Percentiles rank a stretch among this genome's conserved stretches.
Evolutionary conservation across 1,140 invertebrate genomes (phyloP).

Genomic region (Harlomillsia oculata): DNA sequence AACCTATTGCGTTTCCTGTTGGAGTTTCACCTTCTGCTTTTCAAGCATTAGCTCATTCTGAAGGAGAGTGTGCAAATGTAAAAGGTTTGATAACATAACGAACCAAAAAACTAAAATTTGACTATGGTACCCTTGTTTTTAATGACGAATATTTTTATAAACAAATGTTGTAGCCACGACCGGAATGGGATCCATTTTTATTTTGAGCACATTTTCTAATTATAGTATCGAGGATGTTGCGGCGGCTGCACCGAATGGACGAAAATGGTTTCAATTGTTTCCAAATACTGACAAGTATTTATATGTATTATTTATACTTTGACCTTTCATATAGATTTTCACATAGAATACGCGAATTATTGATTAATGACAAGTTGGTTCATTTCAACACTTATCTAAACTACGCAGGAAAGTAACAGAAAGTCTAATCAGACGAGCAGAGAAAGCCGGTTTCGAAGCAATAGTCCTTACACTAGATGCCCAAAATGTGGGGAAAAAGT

Average conservation of each 20-base stretch:
- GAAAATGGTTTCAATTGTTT: conserved; percentile 86
- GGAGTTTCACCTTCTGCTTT: conserved; percentile 84
- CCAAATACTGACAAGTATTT: conserved; percentile 75
- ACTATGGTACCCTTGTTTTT: no score
- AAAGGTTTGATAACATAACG: conserved; percentile 64
- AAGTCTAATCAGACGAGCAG: conserved; percentile 13
- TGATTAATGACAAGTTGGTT: not conserved
- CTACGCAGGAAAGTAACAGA: not conserved
- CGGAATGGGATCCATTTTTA: conserved; percentile 61
- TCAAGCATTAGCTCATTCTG: conserved; percentile 82
- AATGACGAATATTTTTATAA: no score
- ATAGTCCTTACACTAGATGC: conserved; percentile 84
- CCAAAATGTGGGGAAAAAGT: conserved; percentile 68
- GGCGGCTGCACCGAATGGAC: conserved; percentile 56
- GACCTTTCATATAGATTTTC: not conserved
- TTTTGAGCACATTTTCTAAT: conserved; percentile 76
- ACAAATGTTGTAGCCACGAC: conserved; percentile 62
- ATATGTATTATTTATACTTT: conserved; percentile 38
- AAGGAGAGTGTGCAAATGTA: conserved; percentile 76
- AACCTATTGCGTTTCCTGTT: conserved; percentile 62
- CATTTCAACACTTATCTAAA: no score
- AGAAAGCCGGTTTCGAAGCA: conserved; percentile 61
- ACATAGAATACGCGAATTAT: no score
- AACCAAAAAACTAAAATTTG: no score
- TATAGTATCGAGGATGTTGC: conserved; percentile 81